phyloP scores from a whole-genome alignment of 2,797 vertebrate genomes.

The Liparis tanakae region DNA sequence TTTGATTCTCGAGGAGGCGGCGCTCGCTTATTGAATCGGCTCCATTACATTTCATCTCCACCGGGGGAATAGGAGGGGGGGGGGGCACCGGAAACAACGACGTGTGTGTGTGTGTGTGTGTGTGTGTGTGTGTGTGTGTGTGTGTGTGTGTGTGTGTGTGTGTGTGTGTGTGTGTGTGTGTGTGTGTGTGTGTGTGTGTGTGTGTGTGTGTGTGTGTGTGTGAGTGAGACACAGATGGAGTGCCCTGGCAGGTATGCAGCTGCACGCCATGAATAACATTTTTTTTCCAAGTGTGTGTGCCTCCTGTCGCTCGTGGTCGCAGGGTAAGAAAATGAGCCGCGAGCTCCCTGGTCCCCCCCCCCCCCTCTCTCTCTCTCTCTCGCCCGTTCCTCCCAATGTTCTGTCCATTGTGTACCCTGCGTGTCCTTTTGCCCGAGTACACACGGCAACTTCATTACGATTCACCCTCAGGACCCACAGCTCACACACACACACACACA shows the following conservation, averaged over 20 bases:
- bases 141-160: too few relatives aligned
- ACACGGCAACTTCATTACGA: conserved; percentile 8
- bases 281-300: conserved; percentile 1
- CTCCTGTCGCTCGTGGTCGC: conserved; percentile 5
- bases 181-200: too few relatives aligned
- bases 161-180: too few relatives aligned
- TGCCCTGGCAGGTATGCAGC: conserved; percentile 26
- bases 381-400: neutral
- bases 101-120: too few relatives aligned
- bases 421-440: neutral
- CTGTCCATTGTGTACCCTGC: neutral
- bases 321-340: neutral
- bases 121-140: too few relatives aligned
- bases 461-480: neutral
- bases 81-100: too few relatives aligned
- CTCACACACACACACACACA: too few relatives aligned
- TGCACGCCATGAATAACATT: conserved; percentile 21
- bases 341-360: neutral
- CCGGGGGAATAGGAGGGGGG: conserved; percentile 24
- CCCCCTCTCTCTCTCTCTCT: too few relatives aligned
- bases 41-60: conserved; percentile 78
- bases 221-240: conserved; percentile 16
- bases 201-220: conserved; percentile 9
- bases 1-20: conserved; percentile 72
- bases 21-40: conserved; percentile 77